These are phyloP conservation scores for Rhingia campestris DNA, from an alignment of 2,888 invertebrate genomes.

Conservation along the genomic window DNA sequence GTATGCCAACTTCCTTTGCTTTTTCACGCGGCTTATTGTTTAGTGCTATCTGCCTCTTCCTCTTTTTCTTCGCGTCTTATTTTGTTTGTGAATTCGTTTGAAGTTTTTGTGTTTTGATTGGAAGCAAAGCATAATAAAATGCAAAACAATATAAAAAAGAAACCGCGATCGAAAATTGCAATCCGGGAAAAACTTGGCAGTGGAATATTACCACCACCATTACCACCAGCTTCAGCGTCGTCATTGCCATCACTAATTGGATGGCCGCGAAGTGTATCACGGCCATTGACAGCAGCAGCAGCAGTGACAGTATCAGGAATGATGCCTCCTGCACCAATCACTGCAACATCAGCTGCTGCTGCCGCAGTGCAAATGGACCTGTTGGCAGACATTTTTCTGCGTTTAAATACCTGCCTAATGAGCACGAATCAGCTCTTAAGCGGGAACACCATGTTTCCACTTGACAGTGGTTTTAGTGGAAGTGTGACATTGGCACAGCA, in stretches of 20 bases:
- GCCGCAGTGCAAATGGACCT: constrained; percentile 59
- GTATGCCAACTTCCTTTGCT: constrained; percentile 10
- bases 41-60: too few relatives aligned
- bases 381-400: constrained; percentile 64
- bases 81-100: background rate
- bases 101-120: constrained; percentile 24
- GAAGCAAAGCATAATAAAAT: constrained; percentile 59
- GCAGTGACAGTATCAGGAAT: constrained; percentile 4
- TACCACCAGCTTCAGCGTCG: constrained; percentile 15
- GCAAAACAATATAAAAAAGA: constrained; percentile 66
- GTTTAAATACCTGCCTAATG: constrained; percentile 59
- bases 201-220: constrained; percentile 24
- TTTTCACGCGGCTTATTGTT: constrained; percentile 35
- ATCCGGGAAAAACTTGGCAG: constrained; percentile 42
- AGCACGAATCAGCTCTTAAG: constrained; percentile 45
- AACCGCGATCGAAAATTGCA: constrained; percentile 56
- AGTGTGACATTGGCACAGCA: constrained; percentile 11
- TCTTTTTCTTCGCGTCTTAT: constrained; percentile 18
- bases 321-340: constrained; percentile 35
- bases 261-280: constrained; percentile 54
- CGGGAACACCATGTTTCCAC: constrained; percentile 30
- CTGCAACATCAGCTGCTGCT: constrained; percentile 23
- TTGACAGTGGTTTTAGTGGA: constrained; percentile 7
- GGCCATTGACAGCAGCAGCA: constrained; percentile 55
- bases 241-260: constrained; percentile 48